These are phyloP conservation scores for Chrysolina oricalcia DNA, from an alignment of 2,888 invertebrate genomes.

Conservation along the genomic window DNA sequence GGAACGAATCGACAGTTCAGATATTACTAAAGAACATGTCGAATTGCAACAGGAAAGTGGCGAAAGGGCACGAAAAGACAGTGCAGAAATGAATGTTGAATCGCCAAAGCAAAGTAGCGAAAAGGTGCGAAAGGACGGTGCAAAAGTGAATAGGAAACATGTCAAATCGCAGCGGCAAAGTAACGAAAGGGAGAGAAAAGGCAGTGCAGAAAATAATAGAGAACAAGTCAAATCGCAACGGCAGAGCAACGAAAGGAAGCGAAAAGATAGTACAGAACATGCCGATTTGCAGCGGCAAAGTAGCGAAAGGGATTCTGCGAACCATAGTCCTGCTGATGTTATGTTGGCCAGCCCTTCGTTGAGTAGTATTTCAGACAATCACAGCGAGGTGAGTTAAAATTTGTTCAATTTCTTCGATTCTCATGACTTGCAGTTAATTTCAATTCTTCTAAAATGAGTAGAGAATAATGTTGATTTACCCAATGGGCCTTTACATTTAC, in stretches of 20 bases:
- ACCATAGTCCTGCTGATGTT: constrained; percentile 84
- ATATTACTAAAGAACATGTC: background rate
- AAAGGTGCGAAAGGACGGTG: constrained; percentile 42
- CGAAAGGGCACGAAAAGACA: background rate
- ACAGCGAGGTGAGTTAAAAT: constrained; percentile 74
- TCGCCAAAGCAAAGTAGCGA: background rate
- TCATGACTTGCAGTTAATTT: too few species aligned
- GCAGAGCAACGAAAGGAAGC: too few species aligned
- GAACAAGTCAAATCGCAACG: background rate
- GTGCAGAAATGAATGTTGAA: constrained; percentile 46
- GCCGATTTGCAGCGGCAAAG: constrained; percentile 64
- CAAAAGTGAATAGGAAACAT: constrained; percentile 35
- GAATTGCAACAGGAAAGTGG: background rate
- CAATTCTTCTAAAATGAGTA: too few species aligned
- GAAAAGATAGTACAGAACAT: background rate
- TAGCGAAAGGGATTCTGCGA: constrained; percentile 80
- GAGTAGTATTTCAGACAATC: constrained; percentile 81
- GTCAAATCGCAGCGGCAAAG: background rate
- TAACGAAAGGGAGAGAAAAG: constrained; percentile 30
- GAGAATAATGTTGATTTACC: too few species aligned
- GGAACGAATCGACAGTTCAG: constrained; percentile 34
- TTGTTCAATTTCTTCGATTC: too few species aligned
- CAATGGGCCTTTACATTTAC: too few species aligned
- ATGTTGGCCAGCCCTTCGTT: constrained; percentile 80
- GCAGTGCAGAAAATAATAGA: constrained; percentile 28